These are phyloP conservation scores for Petrosia ficiformis DNA, from an alignment of 37 sponge, comb jelly and placozoan species.

Conservation along the genomic window DNA sequence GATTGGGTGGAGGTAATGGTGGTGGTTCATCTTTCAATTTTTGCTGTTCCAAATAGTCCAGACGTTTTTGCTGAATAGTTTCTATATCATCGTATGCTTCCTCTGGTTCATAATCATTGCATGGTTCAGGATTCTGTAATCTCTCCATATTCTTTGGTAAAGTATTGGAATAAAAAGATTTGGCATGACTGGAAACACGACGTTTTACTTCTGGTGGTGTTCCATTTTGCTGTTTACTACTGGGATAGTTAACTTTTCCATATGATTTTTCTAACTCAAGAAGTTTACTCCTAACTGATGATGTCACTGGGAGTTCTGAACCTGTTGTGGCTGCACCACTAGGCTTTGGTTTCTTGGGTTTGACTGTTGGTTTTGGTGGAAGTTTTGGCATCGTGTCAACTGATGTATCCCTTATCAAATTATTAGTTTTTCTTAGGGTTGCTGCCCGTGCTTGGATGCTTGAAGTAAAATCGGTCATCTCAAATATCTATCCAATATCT, in stretches of 20 bases:
- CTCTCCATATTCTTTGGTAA: too few species aligned
- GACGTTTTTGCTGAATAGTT: not conserved
- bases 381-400: not conserved
- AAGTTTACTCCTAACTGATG: not conserved
- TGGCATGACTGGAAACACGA: too few species aligned
- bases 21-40: not conserved
- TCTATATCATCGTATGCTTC: not conserved
- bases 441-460: not conserved
- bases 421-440: not conserved
- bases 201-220: too few species aligned
- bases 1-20: not conserved
- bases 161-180: too few species aligned
- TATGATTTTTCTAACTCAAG: too few species aligned
- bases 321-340: not conserved
- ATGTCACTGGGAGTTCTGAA: not conserved
- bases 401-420: not conserved
- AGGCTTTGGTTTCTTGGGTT: not conserved
- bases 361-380: not conserved
- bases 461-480: too few species aligned
- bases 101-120: too few species aligned
- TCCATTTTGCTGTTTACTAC: too few species aligned
- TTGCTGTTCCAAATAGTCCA: not conserved
- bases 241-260: too few species aligned
- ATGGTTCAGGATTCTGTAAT: too few species aligned
- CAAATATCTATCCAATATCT: too few species aligned